Evolutionary conservation across 2,113 vertebrate genomes (phyloP), one percentile per base, ranked within the genome.

Genomic region (Stigmatopora nigra): DNA sequence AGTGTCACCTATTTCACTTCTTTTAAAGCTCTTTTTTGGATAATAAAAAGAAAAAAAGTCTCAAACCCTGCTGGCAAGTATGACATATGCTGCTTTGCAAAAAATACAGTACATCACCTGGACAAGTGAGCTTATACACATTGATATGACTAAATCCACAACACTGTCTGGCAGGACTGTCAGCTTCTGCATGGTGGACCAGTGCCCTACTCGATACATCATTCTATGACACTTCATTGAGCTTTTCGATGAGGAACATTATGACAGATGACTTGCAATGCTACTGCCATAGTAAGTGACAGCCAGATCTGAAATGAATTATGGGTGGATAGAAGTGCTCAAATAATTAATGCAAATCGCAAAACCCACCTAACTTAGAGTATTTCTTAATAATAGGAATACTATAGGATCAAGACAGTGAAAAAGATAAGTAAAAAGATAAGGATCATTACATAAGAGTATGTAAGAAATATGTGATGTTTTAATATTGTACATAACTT

Each of bases 201-300:
- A 52, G 67, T 71, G 72, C 70, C 73, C 69, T 62, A 46, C 63
- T 62, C 71, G 51, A 74, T 77, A 77, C 1, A 81, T 80, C 76
- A 78, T 75, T 63, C 45, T 44, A 56, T 41, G 71, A 77, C 71
- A 79, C 60, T 60, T 81, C 76, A 71, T 67, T 77, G 76, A 68
- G 63, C 70, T 58, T 70, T 78, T 80, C 69, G 70, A 64, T 65
- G 67, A 65, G 71, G 76, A 78, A 77, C 76, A 71, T 69, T 70
- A 83, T 75, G 76, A 81, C 71, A 71, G 67, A 79, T 69, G 48
- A 69, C 75, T 79, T 77, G 71, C 69, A 72, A 75, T 69, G 64
- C 69, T 66, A 64, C 56, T 10, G 2, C 70, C 56, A 59, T 64
- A 78, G 73, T 62, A 75, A 65, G 46, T 77, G 65, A 79, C 64